Evolutionary conservation across 2,888 invertebrate genomes (phyloP), one percentile per base, ranked within the genome.

Genomic region (Ochlodes sylvanus): DNA sequence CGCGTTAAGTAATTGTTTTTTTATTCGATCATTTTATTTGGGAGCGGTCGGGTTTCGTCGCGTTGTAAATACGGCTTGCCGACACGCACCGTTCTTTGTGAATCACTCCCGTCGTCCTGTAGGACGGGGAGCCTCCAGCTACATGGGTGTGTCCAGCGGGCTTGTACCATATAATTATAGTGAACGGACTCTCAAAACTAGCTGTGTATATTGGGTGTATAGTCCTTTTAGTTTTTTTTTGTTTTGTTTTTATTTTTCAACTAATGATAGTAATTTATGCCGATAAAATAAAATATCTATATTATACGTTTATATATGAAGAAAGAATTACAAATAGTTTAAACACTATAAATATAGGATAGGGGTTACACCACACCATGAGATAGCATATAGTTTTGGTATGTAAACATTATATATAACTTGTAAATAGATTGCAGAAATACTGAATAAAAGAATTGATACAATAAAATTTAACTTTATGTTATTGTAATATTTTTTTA

Each of bases 211-310:
- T 91, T 91, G 90, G 91, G 92, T 92, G 92, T 92, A 92, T 88
- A 92, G 92, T 90, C 83, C 77, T 83, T 88, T 83, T 86, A 86
- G 82, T 83, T 85, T 82, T 27, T n/a, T 81, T 84, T 83, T 79
- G 84, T 85, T 85, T 84, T 88, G 86, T 90, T 87, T 82, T 89
- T 84, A 83, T 90, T 86, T 27, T 86, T 86, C 81, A 86, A 88
- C 84, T 89, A 92, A 88, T 90, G 84, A 90, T 92, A 92, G 90
- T 93, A 91, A 93, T 93, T 93, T 93, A 93, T 93, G 92, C 90
- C 80, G 87, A 89, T 90, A 88, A 88, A 66, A 66, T 66, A 66
- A 86, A 79, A 82, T 84, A 84, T 87, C 82, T 89, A 89, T 89
- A 87, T 73, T 88, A 89, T 87, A 90, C 83, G 84, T 87, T 86